Evolutionary conservation across 1,140 invertebrate species (phyloP).

Genomic region (roundworm (Caenorhabditis elegans)): DNA sequence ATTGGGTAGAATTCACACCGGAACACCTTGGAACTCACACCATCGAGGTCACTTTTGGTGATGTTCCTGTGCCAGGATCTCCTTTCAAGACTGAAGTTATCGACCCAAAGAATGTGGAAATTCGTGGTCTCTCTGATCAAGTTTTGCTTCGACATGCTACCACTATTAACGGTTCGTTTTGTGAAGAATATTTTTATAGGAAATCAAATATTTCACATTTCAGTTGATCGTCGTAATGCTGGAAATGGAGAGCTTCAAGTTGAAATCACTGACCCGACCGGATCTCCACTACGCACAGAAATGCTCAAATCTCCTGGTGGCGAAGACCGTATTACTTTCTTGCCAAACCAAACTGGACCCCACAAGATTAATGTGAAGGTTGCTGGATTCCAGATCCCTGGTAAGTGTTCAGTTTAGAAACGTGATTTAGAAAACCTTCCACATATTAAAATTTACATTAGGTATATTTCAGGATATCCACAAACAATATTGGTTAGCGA

Average conservation of each 20-base stretch:
- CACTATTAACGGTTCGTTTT: conserved; percentile 66
- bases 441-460: too few species aligned
- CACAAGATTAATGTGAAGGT: conserved; percentile 86
- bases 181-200: neutral
- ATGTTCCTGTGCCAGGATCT: conserved; percentile 86
- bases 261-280: conserved; percentile 40
- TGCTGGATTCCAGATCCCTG: conserved; percentile 75
- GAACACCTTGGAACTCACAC: conserved; percentile 74
- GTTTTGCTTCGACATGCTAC: conserved; percentile 67
- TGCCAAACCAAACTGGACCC: conserved; percentile 82
- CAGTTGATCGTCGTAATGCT: conserved; percentile 54
- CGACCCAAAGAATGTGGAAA: conserved; percentile 76
- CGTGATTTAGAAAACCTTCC: neutral
- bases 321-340: conserved; percentile 78
- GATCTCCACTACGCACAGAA: conserved; percentile 76
- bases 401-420: conserved; percentile 66
- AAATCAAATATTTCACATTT: neutral
- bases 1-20: conserved; percentile 87
- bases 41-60: conserved; percentile 85
- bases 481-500: conserved; percentile 73
- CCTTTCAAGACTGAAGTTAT: conserved; percentile 93
- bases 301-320: conserved; percentile 76
- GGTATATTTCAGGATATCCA: conserved; percentile 70
- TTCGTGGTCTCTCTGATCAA: conserved; percentile 68
- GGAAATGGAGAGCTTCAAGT: conserved; percentile 46